Percentiles rank a stretch among this genome's conserved stretches.
Evolutionary conservation across 2,113 vertebrate genomes (phyloP).

Genomic region (Petroica traversi): DNA sequence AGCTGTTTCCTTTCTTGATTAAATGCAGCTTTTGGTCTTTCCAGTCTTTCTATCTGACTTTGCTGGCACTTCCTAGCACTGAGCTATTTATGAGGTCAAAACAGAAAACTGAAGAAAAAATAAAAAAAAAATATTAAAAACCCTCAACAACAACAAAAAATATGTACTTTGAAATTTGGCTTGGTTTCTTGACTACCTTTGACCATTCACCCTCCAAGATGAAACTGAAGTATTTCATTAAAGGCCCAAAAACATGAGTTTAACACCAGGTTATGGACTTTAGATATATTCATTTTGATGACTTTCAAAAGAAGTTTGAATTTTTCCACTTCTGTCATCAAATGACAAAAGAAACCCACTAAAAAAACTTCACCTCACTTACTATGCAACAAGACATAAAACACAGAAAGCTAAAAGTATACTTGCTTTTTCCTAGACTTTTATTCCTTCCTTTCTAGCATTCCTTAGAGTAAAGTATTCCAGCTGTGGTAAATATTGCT

Average conservation of each 20-base stretch:
- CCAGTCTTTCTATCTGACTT: not conserved
- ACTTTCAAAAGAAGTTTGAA: not conserved
- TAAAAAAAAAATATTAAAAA: not conserved
- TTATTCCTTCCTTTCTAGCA: not conserved
- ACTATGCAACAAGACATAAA: not conserved
- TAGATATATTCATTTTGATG: not conserved
- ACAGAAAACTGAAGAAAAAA: not conserved
- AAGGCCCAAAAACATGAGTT: not conserved
- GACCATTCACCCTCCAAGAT: not conserved
- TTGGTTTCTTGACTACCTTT: not conserved
- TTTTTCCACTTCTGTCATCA: not conserved
- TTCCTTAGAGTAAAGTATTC: not conserved
- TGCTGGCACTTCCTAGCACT: not conserved
- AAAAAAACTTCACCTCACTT: not conserved
- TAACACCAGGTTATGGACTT: not conserved
- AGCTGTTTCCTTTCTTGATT: not conserved
- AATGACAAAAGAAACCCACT: not conserved
- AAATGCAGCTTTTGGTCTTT: not conserved
- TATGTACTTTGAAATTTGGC: not conserved
- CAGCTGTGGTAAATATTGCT: slow-evolving; percentile 3
- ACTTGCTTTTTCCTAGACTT: not conserved
- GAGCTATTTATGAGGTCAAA: not conserved
- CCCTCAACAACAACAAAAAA: not conserved
- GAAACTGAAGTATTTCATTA: not conserved
- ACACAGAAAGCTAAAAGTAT: not conserved